These are phyloP conservation scores for Ptychoptera contaminata DNA, from an alignment of 2,888 invertebrate genomes.

Conservation along the genomic window DNA sequence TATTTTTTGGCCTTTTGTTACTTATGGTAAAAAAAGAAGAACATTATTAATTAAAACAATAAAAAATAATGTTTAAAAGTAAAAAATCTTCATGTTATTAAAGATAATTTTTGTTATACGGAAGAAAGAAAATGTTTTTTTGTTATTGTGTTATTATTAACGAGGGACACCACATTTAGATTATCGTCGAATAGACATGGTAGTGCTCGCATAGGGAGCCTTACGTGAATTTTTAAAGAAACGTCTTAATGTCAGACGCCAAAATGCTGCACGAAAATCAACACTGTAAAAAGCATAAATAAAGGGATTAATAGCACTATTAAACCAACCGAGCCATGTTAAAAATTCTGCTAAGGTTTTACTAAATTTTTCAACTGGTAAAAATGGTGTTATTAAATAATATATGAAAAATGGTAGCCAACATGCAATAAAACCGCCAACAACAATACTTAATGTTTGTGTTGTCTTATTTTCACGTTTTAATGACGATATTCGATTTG, in stretches of 20 bases:
- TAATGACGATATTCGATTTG: constrained; percentile 45
- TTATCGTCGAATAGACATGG: constrained; percentile 1
- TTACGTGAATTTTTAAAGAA: constrained; percentile 19
- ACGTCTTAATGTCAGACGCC: constrained; percentile 49
- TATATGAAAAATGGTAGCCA: constrained; percentile 81
- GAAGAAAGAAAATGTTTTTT: no score
- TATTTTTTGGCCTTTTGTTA: no score
- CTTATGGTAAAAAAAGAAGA: no score
- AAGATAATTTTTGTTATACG: no score
- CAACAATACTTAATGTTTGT: constrained; percentile 71
- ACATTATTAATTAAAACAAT: no score
- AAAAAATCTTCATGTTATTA: no score
- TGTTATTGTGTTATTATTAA: no score
- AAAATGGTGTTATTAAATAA: constrained; percentile 67
- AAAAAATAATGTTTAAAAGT: no score
- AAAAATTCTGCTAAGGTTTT: constrained; percentile 54
- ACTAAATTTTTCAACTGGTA: constrained; percentile 38
- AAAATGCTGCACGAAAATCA: constrained; percentile 74
- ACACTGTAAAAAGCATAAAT: constrained; percentile 83
- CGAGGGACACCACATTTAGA: no score
- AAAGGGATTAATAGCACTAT: constrained; percentile 80
- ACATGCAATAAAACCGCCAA: constrained; percentile 78
- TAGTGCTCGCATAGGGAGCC: background rate
- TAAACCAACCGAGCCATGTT: constrained; percentile 83
- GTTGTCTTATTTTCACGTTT: constrained; percentile 74